Percentiles rank a stretch among this genome's conserved stretches.
Evolutionary conservation across 2,888 invertebrate species (phyloP).

Genomic region (Orthosia gracilis): DNA sequence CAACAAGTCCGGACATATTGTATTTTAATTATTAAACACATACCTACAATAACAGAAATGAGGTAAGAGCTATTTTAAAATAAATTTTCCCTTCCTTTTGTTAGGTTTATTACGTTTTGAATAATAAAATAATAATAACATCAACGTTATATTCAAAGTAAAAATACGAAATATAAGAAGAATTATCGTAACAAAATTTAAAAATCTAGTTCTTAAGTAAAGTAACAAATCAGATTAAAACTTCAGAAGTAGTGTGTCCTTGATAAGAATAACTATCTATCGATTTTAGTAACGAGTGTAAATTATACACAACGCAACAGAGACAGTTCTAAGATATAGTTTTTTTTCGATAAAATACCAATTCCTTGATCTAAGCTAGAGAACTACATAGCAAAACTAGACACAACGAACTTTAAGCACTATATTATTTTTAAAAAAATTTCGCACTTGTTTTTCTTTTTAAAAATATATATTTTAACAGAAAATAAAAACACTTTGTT

Average conservation of each 20-base stretch:
- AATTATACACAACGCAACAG: conserved; percentile 17
- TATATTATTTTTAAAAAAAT: neutral
- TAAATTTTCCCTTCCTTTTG: conserved; percentile 8
- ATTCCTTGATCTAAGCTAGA: neutral
- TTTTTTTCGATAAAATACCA: neutral
- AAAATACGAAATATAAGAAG: neutral
- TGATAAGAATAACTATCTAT: conserved; percentile 65
- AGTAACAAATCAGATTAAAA: conserved; percentile 25
- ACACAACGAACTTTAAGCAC: neutral
- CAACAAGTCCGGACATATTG: no score
- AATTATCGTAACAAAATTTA: neutral
- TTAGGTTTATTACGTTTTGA: neutral
- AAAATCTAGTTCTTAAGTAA: neutral
- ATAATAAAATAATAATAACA: neutral
- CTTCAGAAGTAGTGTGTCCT: conserved; percentile 40
- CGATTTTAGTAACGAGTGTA: conserved; percentile 50
- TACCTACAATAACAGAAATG: neutral
- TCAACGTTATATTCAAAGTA: neutral
- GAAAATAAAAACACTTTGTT: conserved; percentile 8
- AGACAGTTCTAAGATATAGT: neutral
- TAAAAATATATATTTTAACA: neutral
- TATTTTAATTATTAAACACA: conserved; percentile 3
- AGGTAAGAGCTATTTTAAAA: conserved; percentile 14
- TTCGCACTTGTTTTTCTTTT: neutral
- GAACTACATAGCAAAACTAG: conserved; percentile 33